These are phyloP conservation scores for Ophion costatus DNA, from an alignment of 2,888 invertebrate genomes.

Conservation along the genomic window DNA sequence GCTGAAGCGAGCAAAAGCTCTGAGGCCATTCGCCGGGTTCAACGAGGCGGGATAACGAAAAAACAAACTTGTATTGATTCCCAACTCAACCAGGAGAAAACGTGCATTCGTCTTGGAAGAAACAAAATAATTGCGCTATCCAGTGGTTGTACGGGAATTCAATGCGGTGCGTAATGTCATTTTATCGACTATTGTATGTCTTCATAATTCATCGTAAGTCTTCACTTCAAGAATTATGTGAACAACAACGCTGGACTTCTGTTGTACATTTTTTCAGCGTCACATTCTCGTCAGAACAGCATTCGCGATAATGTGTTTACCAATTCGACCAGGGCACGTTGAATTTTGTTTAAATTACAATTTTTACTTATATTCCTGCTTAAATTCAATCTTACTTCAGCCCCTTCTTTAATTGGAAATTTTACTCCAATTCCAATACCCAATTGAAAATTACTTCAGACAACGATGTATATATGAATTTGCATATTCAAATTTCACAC, in stretches of 20 bases:
- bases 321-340: too few relatives aligned
- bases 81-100: not conserved
- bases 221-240: not conserved
- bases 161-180: not conserved
- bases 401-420: too few relatives aligned
- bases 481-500: too few relatives aligned
- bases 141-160: not conserved
- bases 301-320: too few relatives aligned
- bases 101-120: not conserved
- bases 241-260: not conserved
- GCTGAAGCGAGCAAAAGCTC: not conserved
- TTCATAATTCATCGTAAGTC: too few relatives aligned
- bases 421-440: too few relatives aligned
- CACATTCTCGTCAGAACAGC: too few relatives aligned
- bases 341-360: too few relatives aligned
- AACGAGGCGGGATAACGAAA: not conserved
- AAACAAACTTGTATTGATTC: not conserved
- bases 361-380: too few relatives aligned
- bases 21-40: not conserved
- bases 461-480: too few relatives aligned
- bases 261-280: not conserved
- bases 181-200: not conserved
- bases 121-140: not conserved
- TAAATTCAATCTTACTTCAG: too few relatives aligned
- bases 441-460: too few relatives aligned